Percentiles rank a stretch among this genome's conserved stretches.
These are phyloP conservation scores for Caenorhabditis tropicalis DNA, from an alignment of 1,140 invertebrate genomes.

Conservation along the genomic window DNA sequence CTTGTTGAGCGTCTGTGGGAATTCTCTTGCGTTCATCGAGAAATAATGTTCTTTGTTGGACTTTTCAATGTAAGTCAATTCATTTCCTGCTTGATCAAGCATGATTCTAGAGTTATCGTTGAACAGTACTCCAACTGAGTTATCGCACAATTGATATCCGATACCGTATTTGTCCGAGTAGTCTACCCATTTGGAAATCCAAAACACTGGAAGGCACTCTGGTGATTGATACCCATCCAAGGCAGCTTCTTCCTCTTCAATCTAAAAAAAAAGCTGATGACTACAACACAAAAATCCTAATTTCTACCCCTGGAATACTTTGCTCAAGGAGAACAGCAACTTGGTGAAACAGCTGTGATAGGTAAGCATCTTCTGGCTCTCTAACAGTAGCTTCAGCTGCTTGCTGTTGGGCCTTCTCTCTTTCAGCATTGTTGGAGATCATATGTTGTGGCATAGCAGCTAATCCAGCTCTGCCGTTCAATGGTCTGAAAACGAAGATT, in stretches of 20 bases:
- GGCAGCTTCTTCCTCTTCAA: not conserved
- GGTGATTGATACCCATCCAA: slow-evolving; percentile 81
- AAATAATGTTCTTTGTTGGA: slow-evolving; percentile 87
- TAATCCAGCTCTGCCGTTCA: not conserved
- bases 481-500: too few species aligned
- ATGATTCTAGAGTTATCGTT: slow-evolving; percentile 58
- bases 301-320: not conserved
- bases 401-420: not conserved
- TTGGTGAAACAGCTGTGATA: not conserved
- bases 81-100: slow-evolving; percentile 71
- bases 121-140: slow-evolving; percentile 73
- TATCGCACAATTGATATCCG: slow-evolving; percentile 93
- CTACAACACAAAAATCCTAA: not conserved
- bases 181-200: slow-evolving; percentile 99
- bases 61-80: slow-evolving; percentile 93
- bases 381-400: not conserved
- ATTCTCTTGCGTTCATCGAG: slow-evolving; percentile 82
- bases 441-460: not conserved
- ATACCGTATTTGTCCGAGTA: slow-evolving; percentile 98
- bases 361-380: not conserved
- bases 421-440: not conserved
- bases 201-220: slow-evolving; percentile 87
- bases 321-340: not conserved
- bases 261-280: not conserved
- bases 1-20: slow-evolving; percentile 90